Evolutionary conservation across 1,140 invertebrate genomes (phyloP).

Genomic region (Reticulitermes speratus): DNA sequence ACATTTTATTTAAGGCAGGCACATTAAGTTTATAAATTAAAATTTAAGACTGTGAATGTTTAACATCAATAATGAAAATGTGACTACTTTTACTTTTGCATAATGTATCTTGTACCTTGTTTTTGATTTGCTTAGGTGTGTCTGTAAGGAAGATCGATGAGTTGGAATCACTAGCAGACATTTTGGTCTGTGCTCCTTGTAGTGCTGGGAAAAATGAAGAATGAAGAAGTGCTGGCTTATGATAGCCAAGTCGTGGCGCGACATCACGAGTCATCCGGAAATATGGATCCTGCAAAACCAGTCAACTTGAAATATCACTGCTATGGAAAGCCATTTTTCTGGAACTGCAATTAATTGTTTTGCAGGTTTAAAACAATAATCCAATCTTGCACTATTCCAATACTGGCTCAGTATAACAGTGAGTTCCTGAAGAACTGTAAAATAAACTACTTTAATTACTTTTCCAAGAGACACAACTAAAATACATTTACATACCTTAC

Average conservation of each 20-base stretch:
- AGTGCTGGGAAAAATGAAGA: conserved; percentile 94
- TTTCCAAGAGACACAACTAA: too few species aligned
- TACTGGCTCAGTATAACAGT: not conserved
- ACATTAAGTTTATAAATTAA: too few species aligned
- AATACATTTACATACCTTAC: too few species aligned
- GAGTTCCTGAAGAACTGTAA: too few species aligned
- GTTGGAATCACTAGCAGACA: conserved; percentile 94
- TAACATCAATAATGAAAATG: too few species aligned
- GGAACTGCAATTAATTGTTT: not conserved
- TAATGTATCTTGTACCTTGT: conserved; percentile 64
- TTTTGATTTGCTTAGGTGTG: conserved; percentile 95
- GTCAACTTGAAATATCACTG: too few species aligned
- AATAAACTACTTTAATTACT: too few species aligned
- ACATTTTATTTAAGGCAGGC: too few species aligned
- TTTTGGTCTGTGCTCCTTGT: conserved; percentile 96
- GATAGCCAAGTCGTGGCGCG: conserved; percentile 80
- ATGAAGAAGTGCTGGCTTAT: conserved; percentile 94
- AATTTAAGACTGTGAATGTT: too few species aligned
- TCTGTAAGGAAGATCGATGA: conserved; percentile 95
- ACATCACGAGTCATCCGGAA: conserved; percentile 98
- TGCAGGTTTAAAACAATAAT: conserved; percentile 18
- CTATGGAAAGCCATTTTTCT: not conserved
- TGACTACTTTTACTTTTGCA: too few species aligned
- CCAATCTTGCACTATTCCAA: not conserved
- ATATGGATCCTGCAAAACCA: conserved; percentile 79